Evolutionary conservation across 92 coral and sea anemone genomes (phyloP).

Genomic region (Heliopora coerulea): DNA sequence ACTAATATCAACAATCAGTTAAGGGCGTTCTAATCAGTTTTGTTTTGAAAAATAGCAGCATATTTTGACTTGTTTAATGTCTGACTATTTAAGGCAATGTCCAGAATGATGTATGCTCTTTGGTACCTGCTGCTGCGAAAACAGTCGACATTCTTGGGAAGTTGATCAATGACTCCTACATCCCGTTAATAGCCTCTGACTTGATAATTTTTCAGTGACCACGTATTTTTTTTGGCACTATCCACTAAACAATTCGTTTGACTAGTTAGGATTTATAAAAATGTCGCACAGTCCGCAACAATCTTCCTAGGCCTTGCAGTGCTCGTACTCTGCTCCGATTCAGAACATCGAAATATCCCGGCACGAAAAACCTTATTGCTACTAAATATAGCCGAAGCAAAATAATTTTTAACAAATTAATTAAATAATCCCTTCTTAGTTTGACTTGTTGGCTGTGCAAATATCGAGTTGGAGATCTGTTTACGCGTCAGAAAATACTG

Average conservation of each 20-base stretch:
- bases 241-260: background rate
- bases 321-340: conserved; percentile 23
- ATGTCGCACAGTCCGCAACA: too few species aligned
- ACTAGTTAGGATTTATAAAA: too few species aligned
- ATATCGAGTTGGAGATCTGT: conserved; percentile 9
- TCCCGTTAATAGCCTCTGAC: background rate
- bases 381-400: conserved; percentile 16
- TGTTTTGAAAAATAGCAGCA: conserved; percentile 21
- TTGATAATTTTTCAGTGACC: background rate
- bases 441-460: conserved; percentile 30
- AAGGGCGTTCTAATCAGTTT: background rate
- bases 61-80: conserved; percentile 8
- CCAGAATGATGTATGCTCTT: conserved; percentile 23
- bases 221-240: conserved; percentile 32
- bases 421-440: conserved; percentile 22
- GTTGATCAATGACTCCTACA: conserved; percentile 9
- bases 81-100: conserved; percentile 16
- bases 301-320: too few species aligned
- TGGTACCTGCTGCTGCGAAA: conserved; percentile 12
- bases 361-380: conserved; percentile 14
- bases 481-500: background rate
- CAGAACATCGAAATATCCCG: conserved; percentile 9
- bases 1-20: conserved; percentile 11
- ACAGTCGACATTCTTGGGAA: background rate
- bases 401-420: conserved; percentile 14